Base-by-base conservation (phyloP, 2,113 vertebrate species). In the Hystrix cristata region DNA sequence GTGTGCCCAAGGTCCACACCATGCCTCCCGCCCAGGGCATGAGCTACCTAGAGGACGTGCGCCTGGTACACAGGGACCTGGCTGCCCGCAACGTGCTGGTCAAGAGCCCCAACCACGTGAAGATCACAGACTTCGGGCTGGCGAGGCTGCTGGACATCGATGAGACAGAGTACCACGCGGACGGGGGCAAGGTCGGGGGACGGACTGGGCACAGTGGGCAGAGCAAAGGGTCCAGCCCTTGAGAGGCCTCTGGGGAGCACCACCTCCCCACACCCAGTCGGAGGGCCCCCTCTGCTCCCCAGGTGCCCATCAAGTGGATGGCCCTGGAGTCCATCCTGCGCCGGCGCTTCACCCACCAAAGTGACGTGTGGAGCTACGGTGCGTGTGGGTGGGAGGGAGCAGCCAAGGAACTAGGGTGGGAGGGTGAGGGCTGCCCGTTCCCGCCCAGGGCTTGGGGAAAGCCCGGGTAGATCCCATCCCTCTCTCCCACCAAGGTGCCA, bases 301-400 rank as follows among this genome's bases (percentile, higher is more conserved):
- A 99, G 99, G 99, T 99, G 1, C 99, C 99, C 10, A 99, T 99
- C 98, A 99, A 99, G 98, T 99, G 99, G 99, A 99, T 99, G 99
- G 99, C 99, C 0, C 95, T 99, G 96, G 99, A 99, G 97, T 99
- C 99, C 59, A 99, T 99, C 97, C 98, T 99, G 21, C 99, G 99
- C 97, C 98, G 99, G 67, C 99, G 96, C 97, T 99, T 99, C 98
- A 99, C 99, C 8, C 99, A 99, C 98, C 99, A 99, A 98, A 99
- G 99, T 62, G 99, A 99, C 0, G 99, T 99, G 78, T 99, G 99
- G 99, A 99, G 99, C 97, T 99, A 99, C 0, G 99, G 99, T 99
- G 67, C 0, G 82, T 98, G 80, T 38, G 67, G 25, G 3, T 16
- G 5, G 18, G 46, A 15, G 9, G 74, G 48, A 38, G 15, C 46